Percentiles rank a stretch among this genome's conserved stretches.
phyloP scores from a whole-genome alignment of 2,113 vertebrate genomes.

The Octodon degus region DNA sequence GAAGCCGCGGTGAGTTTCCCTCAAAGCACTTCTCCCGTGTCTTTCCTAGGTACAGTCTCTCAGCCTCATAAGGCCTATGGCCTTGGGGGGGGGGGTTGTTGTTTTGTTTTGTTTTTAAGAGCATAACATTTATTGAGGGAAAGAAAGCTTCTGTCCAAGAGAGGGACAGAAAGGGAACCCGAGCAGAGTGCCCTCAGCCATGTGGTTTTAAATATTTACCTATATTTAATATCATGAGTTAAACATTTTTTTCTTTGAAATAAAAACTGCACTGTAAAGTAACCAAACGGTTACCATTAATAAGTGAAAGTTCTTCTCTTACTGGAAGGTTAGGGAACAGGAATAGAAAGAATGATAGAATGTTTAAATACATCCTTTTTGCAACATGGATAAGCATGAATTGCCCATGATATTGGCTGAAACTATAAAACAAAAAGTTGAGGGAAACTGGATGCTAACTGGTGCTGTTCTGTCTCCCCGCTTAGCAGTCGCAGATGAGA shows the following conservation, averaged over 20 bases:
- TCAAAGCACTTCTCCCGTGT: background rate
- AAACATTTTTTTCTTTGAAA: conserved; percentile 23
- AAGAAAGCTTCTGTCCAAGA: too few species aligned
- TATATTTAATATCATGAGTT: background rate
- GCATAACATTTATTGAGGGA: too few species aligned
- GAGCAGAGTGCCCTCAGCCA: too few species aligned
- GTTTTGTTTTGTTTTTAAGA: too few species aligned
- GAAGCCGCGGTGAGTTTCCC: background rate
- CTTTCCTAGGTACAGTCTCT: background rate
- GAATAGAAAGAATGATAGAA: background rate
- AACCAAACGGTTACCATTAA: background rate
- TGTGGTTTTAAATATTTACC: background rate
- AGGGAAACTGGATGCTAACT: background rate
- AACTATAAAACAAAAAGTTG: background rate
- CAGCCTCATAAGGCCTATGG: background rate
- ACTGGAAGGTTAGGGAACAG: background rate
- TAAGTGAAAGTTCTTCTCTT: background rate
- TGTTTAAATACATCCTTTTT: conserved; percentile 1
- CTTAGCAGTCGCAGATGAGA: background rate
- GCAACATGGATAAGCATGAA: background rate
- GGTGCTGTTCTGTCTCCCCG: too few species aligned
- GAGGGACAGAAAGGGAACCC: too few species aligned
- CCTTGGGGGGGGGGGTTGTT: background rate
- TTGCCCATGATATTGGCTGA: background rate
- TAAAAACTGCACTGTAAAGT: background rate